These are phyloP conservation scores for Synodontis membranacea DNA, from an alignment of 2,113 vertebrate species.

Conservation along the genomic window DNA sequence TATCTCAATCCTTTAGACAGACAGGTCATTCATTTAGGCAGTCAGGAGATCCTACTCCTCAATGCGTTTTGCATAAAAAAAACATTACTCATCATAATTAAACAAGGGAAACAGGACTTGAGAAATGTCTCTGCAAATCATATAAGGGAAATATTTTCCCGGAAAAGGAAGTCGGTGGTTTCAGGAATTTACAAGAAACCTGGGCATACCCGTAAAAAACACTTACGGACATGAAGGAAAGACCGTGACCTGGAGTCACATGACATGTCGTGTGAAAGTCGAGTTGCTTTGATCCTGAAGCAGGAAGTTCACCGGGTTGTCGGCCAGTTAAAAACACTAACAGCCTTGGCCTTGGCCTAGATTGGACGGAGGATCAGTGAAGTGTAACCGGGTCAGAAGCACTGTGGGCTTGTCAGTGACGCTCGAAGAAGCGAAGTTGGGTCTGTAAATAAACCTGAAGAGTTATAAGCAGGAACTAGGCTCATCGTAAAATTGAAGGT, in stretches of 20 bases:
- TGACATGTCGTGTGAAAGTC: neutral
- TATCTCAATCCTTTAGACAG: no score
- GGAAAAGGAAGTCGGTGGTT: constrained; percentile 1
- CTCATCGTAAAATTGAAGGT: neutral
- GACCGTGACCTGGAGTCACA: neutral
- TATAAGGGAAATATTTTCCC: neutral
- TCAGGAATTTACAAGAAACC: neutral
- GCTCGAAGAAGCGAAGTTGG: neutral
- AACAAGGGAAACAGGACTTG: neutral
- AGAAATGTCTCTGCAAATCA: neutral
- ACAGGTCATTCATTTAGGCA: neutral
- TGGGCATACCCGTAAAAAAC: neutral
- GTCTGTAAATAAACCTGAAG: neutral
- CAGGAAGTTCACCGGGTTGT: neutral
- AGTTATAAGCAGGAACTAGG: neutral
- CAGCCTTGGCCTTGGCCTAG: constrained; percentile 16
- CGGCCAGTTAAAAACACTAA: neutral
- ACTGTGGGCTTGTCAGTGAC: neutral
- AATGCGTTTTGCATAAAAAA: neutral
- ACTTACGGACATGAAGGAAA: neutral
- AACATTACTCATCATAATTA: neutral
- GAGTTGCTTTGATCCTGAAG: neutral
- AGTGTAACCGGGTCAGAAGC: constrained; percentile 35
- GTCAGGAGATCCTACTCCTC: neutral
- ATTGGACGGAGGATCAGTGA: neutral